Evolutionary conservation across 2,888 invertebrate genomes (phyloP).

Genomic region (Zelleria hepariella): DNA sequence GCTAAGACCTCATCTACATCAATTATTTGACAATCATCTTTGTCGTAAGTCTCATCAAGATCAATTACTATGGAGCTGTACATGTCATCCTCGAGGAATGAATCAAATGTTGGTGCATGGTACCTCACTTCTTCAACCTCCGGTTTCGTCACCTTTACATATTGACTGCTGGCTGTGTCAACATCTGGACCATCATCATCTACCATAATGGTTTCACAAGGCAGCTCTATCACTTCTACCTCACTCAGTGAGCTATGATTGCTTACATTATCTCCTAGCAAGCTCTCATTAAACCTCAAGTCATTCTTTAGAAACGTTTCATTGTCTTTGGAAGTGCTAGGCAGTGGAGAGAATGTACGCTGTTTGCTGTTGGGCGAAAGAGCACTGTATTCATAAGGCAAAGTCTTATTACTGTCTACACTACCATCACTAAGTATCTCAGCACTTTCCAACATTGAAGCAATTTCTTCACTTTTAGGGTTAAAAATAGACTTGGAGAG

Average conservation of each 20-base stretch:
- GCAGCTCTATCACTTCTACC: conserved; percentile 20
- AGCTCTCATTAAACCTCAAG: conserved; percentile 27
- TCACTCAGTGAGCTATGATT: conserved; percentile 10
- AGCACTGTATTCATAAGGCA: conserved; percentile 16
- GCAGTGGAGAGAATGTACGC: conserved; percentile 29
- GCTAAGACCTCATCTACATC: conserved; percentile 34
- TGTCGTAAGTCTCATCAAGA: conserved; percentile 6
- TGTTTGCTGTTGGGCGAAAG: conserved; percentile 7
- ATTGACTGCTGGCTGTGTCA: background rate
- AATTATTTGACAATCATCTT: conserved; percentile 21
- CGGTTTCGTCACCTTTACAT: background rate
- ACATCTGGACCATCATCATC: conserved; percentile 12
- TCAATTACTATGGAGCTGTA: conserved; percentile 12
- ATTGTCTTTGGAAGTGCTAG: conserved; percentile 37
- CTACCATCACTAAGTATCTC: conserved; percentile 18
- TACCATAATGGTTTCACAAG: conserved; percentile 23
- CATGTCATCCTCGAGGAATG: conserved; percentile 15
- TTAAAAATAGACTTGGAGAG: conserved; percentile 31
- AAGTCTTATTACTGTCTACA: conserved; percentile 25
- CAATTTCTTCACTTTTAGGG: conserved; percentile 25
- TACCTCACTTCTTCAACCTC: background rate
- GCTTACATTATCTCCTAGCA: conserved; percentile 8
- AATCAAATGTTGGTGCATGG: background rate
- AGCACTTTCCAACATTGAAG: conserved; percentile 12
- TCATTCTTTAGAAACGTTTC: conserved; percentile 34